Percentiles rank a stretch among this genome's conserved stretches.
These are phyloP conservation scores for Spondyliosoma cantharus DNA, from an alignment of 2,797 vertebrate genomes.

Conservation along the genomic window DNA sequence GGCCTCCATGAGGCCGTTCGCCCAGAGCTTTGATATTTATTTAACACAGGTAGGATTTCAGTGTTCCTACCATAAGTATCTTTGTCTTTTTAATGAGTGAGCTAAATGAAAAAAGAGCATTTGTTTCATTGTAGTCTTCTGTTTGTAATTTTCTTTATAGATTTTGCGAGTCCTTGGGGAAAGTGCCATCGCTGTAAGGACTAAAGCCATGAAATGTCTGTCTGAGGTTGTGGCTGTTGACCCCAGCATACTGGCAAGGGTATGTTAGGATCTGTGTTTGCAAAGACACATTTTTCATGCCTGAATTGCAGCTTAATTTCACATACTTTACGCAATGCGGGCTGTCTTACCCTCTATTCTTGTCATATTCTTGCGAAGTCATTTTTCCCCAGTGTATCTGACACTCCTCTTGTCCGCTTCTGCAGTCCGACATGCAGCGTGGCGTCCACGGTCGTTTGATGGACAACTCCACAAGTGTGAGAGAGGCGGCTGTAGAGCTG, in stretches of 20 bases:
- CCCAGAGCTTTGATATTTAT: conserved; percentile 99
- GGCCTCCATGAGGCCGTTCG: conserved; percentile 99
- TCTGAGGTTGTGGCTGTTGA: conserved; percentile 99
- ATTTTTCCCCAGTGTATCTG: background rate
- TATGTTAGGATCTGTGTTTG: conserved; percentile 71
- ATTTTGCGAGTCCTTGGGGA: conserved; percentile 98
- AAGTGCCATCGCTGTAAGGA: conserved; percentile 98
- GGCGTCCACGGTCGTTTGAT: conserved; percentile 96
- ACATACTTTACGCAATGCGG: no score
- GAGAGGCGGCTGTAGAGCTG: conserved; percentile 96
- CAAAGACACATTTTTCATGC: background rate
- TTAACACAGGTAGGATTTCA: conserved; percentile 93
- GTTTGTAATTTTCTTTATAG: conserved; percentile 57
- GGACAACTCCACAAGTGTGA: conserved; percentile 98
- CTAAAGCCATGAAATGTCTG: conserved; percentile 99
- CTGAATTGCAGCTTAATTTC: no score
- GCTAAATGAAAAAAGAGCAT: background rate
- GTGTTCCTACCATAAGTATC: background rate
- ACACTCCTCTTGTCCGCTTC: conserved; percentile 7
- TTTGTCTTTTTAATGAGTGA: background rate
- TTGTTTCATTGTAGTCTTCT: background rate
- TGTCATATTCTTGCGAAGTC: no score
- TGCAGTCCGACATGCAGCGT: conserved; percentile 96
- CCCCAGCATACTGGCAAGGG: conserved; percentile 97
- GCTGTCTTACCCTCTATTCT: no score